phyloP scores from a whole-genome alignment of 2,888 invertebrate species.

The Mythimna ferrago region DNA sequence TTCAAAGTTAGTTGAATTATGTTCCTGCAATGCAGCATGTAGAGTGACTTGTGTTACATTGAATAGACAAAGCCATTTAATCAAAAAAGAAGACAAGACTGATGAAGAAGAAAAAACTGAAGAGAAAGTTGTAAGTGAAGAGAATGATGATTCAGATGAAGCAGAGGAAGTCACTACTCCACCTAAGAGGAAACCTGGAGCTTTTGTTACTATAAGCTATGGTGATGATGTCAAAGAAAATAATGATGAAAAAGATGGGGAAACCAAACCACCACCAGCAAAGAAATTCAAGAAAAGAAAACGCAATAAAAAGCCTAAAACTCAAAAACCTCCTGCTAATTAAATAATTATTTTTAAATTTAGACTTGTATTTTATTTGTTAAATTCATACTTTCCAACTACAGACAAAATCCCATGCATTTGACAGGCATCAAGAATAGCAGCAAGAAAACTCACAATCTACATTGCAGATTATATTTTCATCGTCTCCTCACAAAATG shows the following conservation, averaged over 20 bases:
- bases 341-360: slow-evolving; percentile 40
- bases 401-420: slow-evolving; percentile 37
- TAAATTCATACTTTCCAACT: slow-evolving; percentile 21
- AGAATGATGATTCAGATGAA: slow-evolving; percentile 73
- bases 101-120: slow-evolving; percentile 66
- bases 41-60: slow-evolving; percentile 94
- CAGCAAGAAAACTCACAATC: slow-evolving; percentile 73
- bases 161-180: slow-evolving; percentile 58
- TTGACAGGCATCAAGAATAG: slow-evolving; percentile 37
- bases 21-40: slow-evolving; percentile 92
- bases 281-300: slow-evolving; percentile 84
- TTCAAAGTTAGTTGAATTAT: slow-evolving; percentile 87
- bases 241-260: slow-evolving; percentile 67
- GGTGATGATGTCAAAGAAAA: slow-evolving; percentile 73
- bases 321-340: slow-evolving; percentile 49
- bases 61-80: slow-evolving; percentile 84
- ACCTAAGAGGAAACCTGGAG: slow-evolving; percentile 81
- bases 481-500: slow-evolving; percentile 79
- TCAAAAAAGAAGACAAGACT: slow-evolving; percentile 82
- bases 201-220: slow-evolving; percentile 84
- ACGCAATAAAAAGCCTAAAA: slow-evolving; percentile 78
- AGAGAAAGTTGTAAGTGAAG: slow-evolving; percentile 64
- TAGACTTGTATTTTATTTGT: slow-evolving; percentile 41
- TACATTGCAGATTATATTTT: slow-evolving; percentile 84
- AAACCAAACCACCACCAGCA: slow-evolving; percentile 69